phyloP scores from a whole-genome alignment of 2,113 vertebrate species.

The Poeciliopsis turrubarensis region DNA sequence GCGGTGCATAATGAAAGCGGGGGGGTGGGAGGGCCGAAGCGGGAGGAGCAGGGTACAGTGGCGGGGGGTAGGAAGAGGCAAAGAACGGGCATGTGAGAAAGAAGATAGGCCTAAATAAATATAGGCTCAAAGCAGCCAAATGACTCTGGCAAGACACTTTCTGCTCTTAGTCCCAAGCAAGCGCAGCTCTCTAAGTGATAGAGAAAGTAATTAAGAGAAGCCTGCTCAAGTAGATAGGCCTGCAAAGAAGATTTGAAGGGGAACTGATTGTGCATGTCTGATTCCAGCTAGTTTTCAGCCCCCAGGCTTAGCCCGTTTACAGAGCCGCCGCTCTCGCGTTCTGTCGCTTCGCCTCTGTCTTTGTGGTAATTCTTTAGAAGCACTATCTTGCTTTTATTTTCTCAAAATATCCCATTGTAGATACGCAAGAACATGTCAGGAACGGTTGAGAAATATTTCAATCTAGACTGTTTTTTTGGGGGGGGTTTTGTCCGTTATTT shows the following conservation, averaged over 20 bases:
- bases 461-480: not conserved
- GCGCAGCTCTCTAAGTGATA: slow-evolving; percentile 76
- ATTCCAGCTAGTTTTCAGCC: slow-evolving; percentile 80
- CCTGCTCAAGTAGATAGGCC: slow-evolving; percentile 83
- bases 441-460: not conserved
- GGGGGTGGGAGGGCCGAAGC: not conserved
- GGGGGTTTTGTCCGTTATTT: not conserved
- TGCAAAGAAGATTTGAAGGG: slow-evolving; percentile 82
- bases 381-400: not conserved
- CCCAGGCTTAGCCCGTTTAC: slow-evolving; percentile 78
- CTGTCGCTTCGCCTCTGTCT: slow-evolving; percentile 42
- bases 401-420: not conserved
- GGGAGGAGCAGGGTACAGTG: not conserved
- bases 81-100: slow-evolving; percentile 58
- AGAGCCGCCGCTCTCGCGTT: slow-evolving; percentile 58
- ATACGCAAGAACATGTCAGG: not conserved
- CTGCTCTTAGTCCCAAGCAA: slow-evolving; percentile 66
- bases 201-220: slow-evolving; percentile 83
- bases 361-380: not conserved
- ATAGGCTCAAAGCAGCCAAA: slow-evolving; percentile 67
- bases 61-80: slow-evolving; percentile 32
- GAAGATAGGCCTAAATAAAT: slow-evolving; percentile 65
- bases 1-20: slow-evolving; percentile 40
- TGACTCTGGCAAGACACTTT: slow-evolving; percentile 70
- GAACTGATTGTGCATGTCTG: slow-evolving; percentile 84